These are phyloP conservation scores for Danaus chrysippus DNA, from an alignment of 2,888 invertebrate genomes.

Conservation along the genomic window DNA sequence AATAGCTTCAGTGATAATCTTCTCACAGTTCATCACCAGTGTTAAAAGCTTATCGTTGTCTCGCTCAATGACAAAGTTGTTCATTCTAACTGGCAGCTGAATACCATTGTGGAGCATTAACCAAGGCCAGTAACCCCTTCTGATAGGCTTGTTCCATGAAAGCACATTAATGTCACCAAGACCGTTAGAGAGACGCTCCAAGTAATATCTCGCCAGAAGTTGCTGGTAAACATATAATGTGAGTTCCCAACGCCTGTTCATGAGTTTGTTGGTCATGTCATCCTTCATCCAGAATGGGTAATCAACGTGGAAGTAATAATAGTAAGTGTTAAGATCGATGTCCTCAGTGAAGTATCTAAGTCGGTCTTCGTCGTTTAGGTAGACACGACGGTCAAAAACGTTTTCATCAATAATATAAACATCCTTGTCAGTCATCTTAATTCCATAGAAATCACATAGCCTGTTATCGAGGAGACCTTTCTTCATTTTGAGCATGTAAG, in stretches of 20 bases:
- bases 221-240: constrained; percentile 82
- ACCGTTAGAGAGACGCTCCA: constrained; percentile 75
- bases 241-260: constrained; percentile 71
- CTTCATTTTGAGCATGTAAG: constrained; percentile 74
- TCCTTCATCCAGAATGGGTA: constrained; percentile 82
- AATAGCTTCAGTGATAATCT: constrained; percentile 78
- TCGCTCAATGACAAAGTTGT: constrained; percentile 57
- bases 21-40: constrained; percentile 65
- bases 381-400: constrained; percentile 78
- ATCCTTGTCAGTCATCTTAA: constrained; percentile 70
- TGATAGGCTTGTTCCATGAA: constrained; percentile 64
- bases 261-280: constrained; percentile 55
- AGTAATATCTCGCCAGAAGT: constrained; percentile 80
- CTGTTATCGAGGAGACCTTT: constrained; percentile 66
- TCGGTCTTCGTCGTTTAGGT: constrained; percentile 75
- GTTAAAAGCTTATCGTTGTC: constrained; percentile 53
- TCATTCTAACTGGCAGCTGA: constrained; percentile 71
- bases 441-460: constrained; percentile 73
- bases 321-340: constrained; percentile 81
- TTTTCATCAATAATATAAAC: constrained; percentile 82
- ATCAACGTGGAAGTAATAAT: constrained; percentile 80
- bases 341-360: constrained; percentile 83
- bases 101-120: constrained; percentile 76
- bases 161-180: constrained; percentile 67
- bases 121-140: constrained; percentile 79